Base-by-base conservation (phyloP, 53 echinoderm and acorn worm species). In the Luidia sarsii region DNA sequence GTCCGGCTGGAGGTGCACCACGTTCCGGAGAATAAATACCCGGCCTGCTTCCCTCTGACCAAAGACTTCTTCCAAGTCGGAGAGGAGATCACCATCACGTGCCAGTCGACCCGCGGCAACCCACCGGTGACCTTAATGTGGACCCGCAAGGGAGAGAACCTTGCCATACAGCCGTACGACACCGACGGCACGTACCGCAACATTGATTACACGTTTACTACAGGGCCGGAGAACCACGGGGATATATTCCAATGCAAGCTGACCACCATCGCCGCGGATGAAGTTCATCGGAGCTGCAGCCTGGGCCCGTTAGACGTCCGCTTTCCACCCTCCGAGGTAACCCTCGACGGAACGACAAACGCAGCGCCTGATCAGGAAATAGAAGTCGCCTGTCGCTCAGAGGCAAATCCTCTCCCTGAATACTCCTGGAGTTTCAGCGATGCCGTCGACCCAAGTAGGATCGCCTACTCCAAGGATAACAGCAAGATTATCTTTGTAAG, bases 91-190 rank as follows among this genome's bases (percentile, higher is more conserved):
- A 88, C 86, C 1, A 82, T 95, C 30, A 64, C 68, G 27, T 95
- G 95, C 49, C 83, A 63, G 54, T 95, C 95, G 1, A 84, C 85
- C 75, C 87, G 95, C 19, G 90, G 90, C 3, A 92, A 92, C 41
- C 95, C 95, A 1, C 95, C 95, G 0, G 95, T 95, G 38, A 77
- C 74, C 1, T 72, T 95, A 2, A 63, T 57, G 48, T 95, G 95
- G 95, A 85, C 72, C 36, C 71, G 77, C n/a, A 72, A 79, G 15
- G 86, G 73, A 9, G 14, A 53, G 11, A 33, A 30, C 27, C 79
- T 88, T 13, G 51, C 79, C 4, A 71, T 71, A 22, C 81, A 71
- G 53, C 33, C 22, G 24, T 66, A 81, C 22, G 82, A 88, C 33
- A 35, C 71, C 7, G 64, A 82, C 11, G 83, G 82, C 37, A 89